These are phyloP conservation scores for Drosophila anceps DNA, from an alignment of 2,888 invertebrate genomes.

Conservation along the genomic window DNA sequence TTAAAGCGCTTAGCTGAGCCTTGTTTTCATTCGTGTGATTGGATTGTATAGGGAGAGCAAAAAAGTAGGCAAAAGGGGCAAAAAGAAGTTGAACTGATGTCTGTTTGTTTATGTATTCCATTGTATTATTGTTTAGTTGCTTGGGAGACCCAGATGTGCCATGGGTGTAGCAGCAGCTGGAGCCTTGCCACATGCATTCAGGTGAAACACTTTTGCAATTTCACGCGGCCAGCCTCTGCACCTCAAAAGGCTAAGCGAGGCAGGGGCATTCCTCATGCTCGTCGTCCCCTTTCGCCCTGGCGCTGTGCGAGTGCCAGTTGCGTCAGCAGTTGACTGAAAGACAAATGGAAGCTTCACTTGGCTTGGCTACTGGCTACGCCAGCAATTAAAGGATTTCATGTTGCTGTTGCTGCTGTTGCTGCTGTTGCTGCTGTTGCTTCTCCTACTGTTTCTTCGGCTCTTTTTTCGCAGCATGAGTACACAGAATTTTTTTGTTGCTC, in stretches of 20 bases:
- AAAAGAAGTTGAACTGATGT: constrained; percentile 9
- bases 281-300: neutral
- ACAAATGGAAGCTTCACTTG: constrained; percentile 79
- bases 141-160: constrained; percentile 39
- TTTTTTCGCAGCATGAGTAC: constrained; percentile 28
- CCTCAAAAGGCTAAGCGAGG: constrained; percentile 11
- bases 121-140: constrained; percentile 56
- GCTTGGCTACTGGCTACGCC: constrained; percentile 71
- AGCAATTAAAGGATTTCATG: constrained; percentile 83
- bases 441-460: neutral
- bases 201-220: constrained; percentile 82
- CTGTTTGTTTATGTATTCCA: constrained; percentile 32
- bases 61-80: neutral
- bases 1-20: constrained; percentile 6
- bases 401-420: constrained; percentile 49
- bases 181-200: constrained; percentile 68
- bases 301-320: constrained; percentile 21
- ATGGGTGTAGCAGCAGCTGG: constrained; percentile 42
- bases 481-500: constrained; percentile 46
- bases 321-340: constrained; percentile 69
- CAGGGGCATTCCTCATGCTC: neutral
- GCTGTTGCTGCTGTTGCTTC: constrained; percentile 20
- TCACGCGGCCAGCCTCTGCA: constrained; percentile 68
- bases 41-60: constrained; percentile 10
- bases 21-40: constrained; percentile 15